Conservation (phyloP, 2,888 invertebrate genomes). For the Alloscopus bannaensis region DNA sequence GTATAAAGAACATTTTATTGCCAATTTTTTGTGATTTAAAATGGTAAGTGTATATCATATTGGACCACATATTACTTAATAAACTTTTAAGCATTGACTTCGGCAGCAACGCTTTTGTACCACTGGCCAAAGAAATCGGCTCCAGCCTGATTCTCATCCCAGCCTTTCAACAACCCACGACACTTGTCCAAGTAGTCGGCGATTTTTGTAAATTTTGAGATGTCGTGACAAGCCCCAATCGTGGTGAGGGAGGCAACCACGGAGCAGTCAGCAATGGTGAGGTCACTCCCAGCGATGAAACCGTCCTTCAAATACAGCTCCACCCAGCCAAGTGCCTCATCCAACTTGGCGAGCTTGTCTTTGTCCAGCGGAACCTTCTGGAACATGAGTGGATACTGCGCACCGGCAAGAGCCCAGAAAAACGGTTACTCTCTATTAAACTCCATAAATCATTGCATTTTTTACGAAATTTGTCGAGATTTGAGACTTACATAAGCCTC, state of each 20-base stretch:
- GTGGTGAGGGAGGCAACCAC: constrained; percentile 76
- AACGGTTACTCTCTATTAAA: background rate
- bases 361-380: constrained; percentile 74
- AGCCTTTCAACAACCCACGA: constrained; percentile 80
- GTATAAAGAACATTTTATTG: too few relatives aligned
- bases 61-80: too few relatives aligned
- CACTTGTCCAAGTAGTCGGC: constrained; percentile 81
- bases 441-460: background rate
- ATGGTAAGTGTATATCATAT: too few relatives aligned
- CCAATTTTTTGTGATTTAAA: too few relatives aligned
- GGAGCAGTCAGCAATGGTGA: constrained; percentile 77
- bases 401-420: constrained; percentile 5
- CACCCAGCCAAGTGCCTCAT: constrained; percentile 76
- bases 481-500: constrained; percentile 82
- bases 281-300: constrained; percentile 75
- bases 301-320: constrained; percentile 75
- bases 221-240: constrained; percentile 78
- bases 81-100: constrained; percentile 21
- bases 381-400: constrained; percentile 67
- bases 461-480: constrained; percentile 10
- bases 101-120: constrained; percentile 61
- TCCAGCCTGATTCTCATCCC: constrained; percentile 76
- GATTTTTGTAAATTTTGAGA: constrained; percentile 83
- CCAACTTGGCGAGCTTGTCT: constrained; percentile 74
- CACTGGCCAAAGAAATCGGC: constrained; percentile 71